Evolutionary conservation across 2,888 invertebrate genomes (phyloP).

Genomic region (Drosophila monieri): DNA sequence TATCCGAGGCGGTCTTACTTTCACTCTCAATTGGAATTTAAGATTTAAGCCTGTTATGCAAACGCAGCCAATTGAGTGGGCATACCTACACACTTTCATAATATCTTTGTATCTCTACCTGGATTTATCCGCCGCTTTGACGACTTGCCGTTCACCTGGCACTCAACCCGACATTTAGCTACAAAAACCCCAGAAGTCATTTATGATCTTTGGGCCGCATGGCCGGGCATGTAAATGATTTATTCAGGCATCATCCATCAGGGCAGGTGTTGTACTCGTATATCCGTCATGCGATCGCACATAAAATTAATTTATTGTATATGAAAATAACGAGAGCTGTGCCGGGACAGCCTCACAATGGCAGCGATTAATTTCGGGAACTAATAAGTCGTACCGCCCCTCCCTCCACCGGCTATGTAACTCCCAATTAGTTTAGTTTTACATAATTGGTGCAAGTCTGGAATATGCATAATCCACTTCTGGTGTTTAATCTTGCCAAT

Average conservation of each 20-base stretch:
- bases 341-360: slow-evolving; percentile 54
- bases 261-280: slow-evolving; percentile 14
- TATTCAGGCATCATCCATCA: slow-evolving; percentile 1
- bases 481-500: slow-evolving; percentile 16
- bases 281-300: slow-evolving; percentile 23
- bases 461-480: slow-evolving; percentile 33
- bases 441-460: slow-evolving; percentile 24
- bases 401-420: neutral
- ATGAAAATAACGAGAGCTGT: slow-evolving; percentile 26
- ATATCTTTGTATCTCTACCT: slow-evolving; percentile 12
- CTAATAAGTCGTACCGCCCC: neutral
- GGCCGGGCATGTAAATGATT: slow-evolving; percentile 21
- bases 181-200: slow-evolving; percentile 65
- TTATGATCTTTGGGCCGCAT: slow-evolving; percentile 51
- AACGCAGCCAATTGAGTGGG: slow-evolving; percentile 44
- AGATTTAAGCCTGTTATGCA: slow-evolving; percentile 56
- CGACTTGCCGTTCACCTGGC: slow-evolving; percentile 68
- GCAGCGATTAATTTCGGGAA: slow-evolving; percentile 46
- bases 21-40: slow-evolving; percentile 51
- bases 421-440: slow-evolving; percentile 30
- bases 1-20: slow-evolving; percentile 20
- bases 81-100: slow-evolving; percentile 25
- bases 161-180: slow-evolving; percentile 28
- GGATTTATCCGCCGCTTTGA: slow-evolving; percentile 49
- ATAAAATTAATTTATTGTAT: slow-evolving; percentile 40